phyloP scores from a whole-genome alignment of 2,888 invertebrate species.

The Patella caerulea region DNA sequence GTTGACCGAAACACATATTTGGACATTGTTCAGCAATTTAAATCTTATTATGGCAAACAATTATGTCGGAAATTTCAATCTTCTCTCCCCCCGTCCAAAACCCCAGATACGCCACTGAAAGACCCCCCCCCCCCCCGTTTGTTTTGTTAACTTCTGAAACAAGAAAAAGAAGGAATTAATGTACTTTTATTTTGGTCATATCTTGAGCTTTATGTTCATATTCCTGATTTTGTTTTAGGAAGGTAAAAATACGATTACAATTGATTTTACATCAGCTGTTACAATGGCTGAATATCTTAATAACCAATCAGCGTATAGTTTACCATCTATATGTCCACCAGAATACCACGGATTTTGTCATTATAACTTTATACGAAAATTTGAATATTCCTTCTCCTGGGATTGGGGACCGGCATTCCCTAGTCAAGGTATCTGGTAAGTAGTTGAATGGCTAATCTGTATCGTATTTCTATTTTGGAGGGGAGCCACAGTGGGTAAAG shows the following conservation, averaged over 20 bases:
- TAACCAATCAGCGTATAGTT: constrained; percentile 45
- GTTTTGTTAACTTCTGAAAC: too few relatives aligned
- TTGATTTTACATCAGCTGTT: constrained; percentile 80
- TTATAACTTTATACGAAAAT: constrained; percentile 80
- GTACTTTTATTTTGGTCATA: too few relatives aligned
- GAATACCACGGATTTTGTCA: constrained; percentile 91
- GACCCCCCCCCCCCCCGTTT: too few relatives aligned
- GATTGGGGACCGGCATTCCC: constrained; percentile 98
- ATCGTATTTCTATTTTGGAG: neutral
- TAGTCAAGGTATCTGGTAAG: constrained; percentile 90
- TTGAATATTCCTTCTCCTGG: constrained; percentile 91
- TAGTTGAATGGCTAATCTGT: neutral
- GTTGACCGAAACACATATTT: too few relatives aligned
- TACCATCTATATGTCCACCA: constrained; percentile 84
- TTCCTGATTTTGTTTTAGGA: constrained; percentile 35
- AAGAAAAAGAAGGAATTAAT: too few relatives aligned
- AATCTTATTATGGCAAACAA: too few relatives aligned
- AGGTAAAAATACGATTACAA: constrained; percentile 76
- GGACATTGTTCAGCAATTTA: too few relatives aligned
- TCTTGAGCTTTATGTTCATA: too few relatives aligned
- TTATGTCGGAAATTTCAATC: too few relatives aligned
- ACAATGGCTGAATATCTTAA: constrained; percentile 73
- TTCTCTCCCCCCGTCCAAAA: too few relatives aligned
- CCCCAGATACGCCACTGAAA: too few relatives aligned
- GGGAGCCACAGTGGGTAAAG: too few relatives aligned